Percentiles rank a stretch among this genome's conserved stretches.
These are phyloP conservation scores for Drosophila azteca DNA, from an alignment of 1,140 invertebrate genomes.

Conservation along the genomic window DNA sequence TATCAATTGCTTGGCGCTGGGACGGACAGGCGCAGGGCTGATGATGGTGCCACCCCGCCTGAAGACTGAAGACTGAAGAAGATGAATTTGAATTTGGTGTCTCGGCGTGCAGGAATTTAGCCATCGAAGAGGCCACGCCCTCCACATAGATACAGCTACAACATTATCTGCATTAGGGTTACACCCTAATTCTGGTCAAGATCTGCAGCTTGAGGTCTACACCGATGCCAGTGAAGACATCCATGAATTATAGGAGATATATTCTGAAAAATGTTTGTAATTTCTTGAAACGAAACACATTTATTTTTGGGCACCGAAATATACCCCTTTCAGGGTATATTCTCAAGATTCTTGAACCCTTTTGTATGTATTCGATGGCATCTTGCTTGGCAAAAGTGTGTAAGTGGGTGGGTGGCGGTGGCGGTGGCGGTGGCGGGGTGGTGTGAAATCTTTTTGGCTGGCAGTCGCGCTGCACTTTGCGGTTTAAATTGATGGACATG, in stretches of 20 bases:
- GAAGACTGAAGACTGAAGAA: constrained; percentile 62
- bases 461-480: constrained; percentile 44
- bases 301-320: no score
- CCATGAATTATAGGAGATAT: no score
- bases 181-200: not conserved
- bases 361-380: no score
- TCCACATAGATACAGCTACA: not conserved
- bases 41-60: constrained; percentile 10
- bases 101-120: constrained; percentile 25
- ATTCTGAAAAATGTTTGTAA: no score
- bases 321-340: no score
- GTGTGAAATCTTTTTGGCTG: not conserved
- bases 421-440: no score
- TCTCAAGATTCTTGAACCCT: no score
- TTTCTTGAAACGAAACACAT: no score
- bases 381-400: not conserved
- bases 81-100: constrained; percentile 62
- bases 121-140: constrained; percentile 17
- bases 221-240: no score
- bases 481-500: constrained; percentile 73
- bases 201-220: no score
- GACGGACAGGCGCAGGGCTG: constrained; percentile 1
- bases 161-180: constrained; percentile 7
- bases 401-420: no score
- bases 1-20: constrained; percentile 22